Percentiles rank a stretch among this genome's conserved stretches.
Conservation (phyloP, 2,888 invertebrate genomes). For the Noctuana brunneofusca region DNA sequence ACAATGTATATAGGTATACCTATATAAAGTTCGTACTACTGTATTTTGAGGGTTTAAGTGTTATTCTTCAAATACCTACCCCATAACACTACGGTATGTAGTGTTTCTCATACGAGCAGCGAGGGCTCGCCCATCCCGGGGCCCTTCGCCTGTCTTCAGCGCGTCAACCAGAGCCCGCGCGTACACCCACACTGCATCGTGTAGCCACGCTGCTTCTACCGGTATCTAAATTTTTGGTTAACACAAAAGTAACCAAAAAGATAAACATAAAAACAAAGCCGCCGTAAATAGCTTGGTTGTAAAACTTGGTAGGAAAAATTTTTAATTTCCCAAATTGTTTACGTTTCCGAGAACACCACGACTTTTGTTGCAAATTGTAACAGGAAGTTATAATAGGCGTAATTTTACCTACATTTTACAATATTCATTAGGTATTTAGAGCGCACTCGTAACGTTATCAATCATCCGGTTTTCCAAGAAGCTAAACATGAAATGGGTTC, state of each 20-base stretch:
- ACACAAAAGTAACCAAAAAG: background rate
- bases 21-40: too few relatives aligned
- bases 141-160: conserved; percentile 85
- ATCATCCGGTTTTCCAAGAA: conserved; percentile 39
- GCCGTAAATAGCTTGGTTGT: too few relatives aligned
- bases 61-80: conserved; percentile 76
- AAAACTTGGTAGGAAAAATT: too few relatives aligned
- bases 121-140: conserved; percentile 92
- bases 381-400: conserved; percentile 4
- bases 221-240: conserved; percentile 84
- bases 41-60: too few relatives aligned
- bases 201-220: conserved; percentile 95
- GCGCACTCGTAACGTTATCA: conserved; percentile 41
- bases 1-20: background rate
- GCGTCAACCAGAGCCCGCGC: conserved; percentile 90
- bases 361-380: background rate
- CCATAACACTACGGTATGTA: conserved; percentile 92
- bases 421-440: conserved; percentile 39
- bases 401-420: conserved; percentile 7
- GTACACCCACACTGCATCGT: conserved; percentile 97
- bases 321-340: too few relatives aligned
- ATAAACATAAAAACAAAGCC: too few relatives aligned
- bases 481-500: conserved; percentile 17
- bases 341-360: too few relatives aligned
- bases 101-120: conserved; percentile 89